Evolutionary conservation across 1,140 invertebrate species (phyloP), one percentile per base, ranked within the genome.

Genomic region (Penaeus vannamei): DNA sequence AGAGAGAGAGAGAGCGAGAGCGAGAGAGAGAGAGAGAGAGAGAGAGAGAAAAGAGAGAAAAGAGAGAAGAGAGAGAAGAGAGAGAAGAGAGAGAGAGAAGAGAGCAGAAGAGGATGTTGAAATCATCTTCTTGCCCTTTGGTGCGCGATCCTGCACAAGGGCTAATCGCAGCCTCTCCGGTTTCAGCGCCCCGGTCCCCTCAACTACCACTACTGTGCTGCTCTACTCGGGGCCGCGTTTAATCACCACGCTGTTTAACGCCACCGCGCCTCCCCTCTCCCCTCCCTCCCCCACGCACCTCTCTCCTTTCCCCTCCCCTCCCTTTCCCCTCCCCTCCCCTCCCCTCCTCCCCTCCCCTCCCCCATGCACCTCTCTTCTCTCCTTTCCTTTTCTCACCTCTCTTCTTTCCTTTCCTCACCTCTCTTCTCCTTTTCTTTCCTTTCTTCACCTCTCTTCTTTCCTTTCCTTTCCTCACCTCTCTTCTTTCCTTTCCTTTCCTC

Each of bases 31-130:
- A 46, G 42, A 46, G 42, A 46, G 42, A 46, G 42, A 46, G 42
- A 46, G 42, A 46, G 42, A 46, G 42, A 46, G 10, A 20, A 69
- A 20, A 69, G 64, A 69, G 64, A 69, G 64, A 69, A 20, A 69
- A 20, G 20, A 20, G 20, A 20, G 20, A 20, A 69, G 64, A 69
- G 64, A 69, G 64, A 26, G 26, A 26, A 14, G 5, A 14, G 14
- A 14, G 14, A 2, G 19, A 20, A 69, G 66, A 72, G 23, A 72
- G 22, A 72, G 66, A 72, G 22, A 72, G 23, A 72, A 72, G 23
- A 72, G 66, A n/a, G 66, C 53, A 72, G 66, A 72, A 72, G 66
- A 72, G 66, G 32, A 32, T 26, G n/a, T 72, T 23, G 66, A 26
- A 22, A 26, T 72, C 66, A 72, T 17, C n/a, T 26, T 17, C 53